phyloP scores from a whole-genome alignment of 2,797 vertebrate species.

The Pterois miles region DNA sequence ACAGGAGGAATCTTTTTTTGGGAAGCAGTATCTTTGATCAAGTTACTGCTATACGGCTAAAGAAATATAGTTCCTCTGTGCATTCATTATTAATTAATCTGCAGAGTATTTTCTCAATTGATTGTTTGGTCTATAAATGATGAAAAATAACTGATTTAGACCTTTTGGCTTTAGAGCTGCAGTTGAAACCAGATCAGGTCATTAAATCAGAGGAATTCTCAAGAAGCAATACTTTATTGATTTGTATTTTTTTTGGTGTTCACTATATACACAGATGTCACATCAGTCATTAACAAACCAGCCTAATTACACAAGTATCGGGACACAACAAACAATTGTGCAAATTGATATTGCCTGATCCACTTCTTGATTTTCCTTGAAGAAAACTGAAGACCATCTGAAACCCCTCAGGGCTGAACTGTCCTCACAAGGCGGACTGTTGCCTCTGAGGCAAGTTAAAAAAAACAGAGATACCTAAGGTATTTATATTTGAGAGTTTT shows the following conservation, averaged over 20 bases:
- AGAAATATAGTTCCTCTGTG: background rate
- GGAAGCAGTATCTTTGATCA: background rate
- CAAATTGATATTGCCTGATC: background rate
- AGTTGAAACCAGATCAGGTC: background rate
- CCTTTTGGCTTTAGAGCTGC: background rate
- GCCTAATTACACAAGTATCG: background rate
- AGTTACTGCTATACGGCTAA: too few species aligned
- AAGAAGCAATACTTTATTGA: conserved; percentile 41
- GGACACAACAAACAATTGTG: background rate
- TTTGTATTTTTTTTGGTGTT: background rate
- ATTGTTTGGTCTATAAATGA: background rate
- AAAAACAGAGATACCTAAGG: background rate
- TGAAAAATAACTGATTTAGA: background rate
- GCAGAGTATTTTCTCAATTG: background rate
- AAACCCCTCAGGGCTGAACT: background rate
- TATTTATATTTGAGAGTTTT: background rate
- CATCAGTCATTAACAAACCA: background rate
- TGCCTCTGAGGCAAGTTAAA: background rate
- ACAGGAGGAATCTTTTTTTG: background rate
- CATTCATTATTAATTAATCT: background rate
- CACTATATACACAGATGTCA: conserved; percentile 26
- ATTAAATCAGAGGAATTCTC: background rate
- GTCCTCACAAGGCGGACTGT: background rate
- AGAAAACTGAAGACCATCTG: conserved; percentile 1
- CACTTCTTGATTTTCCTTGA: background rate